Base-by-base conservation (phyloP, 2,888 invertebrate genomes). In the Noctua janthina region DNA sequence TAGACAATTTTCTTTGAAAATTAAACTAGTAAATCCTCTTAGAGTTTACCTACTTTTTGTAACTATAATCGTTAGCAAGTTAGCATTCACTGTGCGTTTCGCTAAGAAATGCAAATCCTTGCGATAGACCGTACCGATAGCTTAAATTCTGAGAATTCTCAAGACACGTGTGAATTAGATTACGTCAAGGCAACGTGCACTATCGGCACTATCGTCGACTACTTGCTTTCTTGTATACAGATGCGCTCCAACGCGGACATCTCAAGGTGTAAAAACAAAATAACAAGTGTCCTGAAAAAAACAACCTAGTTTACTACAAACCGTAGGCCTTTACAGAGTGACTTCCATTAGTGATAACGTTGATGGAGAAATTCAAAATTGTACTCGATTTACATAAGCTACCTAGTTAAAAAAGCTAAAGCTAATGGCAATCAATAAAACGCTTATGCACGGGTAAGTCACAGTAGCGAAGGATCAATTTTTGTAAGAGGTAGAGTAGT, bases 1-100 rank as follows among this genome's bases (percentile, higher is more conserved):
- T n/a, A 73, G 20, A 59, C 23, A 35, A 29, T 39, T 68, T 69
- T 83, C 10, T 35, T 83, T 69, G 0, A n/a, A 11, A 35, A 29
- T 35, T 51, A n/a, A 54, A 54, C 15, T 59, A 17, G 43, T 29
- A 54, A 54, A 46, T 10, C 35, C 5, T 66, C 35, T 49, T 69
- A 4, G 8, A 51, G 13, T 81, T 76, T 11, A 72, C 13, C n/a
- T 15, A n/a, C 67, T 67, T 67, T 67, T 67, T 15, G 7, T 17
- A 43, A 43, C 23, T 43, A n/a, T 15, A 43, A n/a, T 67, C n/a
- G 67, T 67, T 43, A 68, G n/a, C 8, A 15, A 68, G 46, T 46
- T 35, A 64, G 20, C 35, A 64, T 64, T 68, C 46, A 15, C 68
- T 46, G 46, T 15, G 46, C 43, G 43, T 43, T 67, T 8, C 15